Conservation (phyloP, 2,113 vertebrate species). For the Halichoeres trimaculatus region DNA sequence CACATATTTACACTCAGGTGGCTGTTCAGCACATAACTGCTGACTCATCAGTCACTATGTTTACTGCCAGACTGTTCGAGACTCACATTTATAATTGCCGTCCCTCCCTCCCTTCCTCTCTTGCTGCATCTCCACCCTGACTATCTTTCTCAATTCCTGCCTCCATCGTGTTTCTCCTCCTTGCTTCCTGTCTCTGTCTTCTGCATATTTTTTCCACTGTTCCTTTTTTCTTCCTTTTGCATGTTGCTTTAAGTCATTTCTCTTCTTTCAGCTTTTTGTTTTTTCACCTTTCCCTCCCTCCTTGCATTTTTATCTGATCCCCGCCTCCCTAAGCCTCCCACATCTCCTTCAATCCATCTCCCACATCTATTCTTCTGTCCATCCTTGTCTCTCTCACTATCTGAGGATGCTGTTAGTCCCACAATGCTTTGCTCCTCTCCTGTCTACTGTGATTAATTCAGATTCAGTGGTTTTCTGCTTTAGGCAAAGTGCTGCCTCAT, state of each 20-base stretch:
- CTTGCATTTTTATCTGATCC: neutral
- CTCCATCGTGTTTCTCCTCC: slow-evolving; percentile 6
- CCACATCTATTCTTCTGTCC: slow-evolving; percentile 22
- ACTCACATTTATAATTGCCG: slow-evolving; percentile 32
- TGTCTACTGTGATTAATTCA: slow-evolving; percentile 80
- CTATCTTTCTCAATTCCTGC: slow-evolving; percentile 19
- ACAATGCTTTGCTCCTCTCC: slow-evolving; percentile 73
- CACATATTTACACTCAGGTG: slow-evolving; percentile 28
- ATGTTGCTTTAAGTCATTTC: neutral
- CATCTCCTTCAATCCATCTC: neutral
- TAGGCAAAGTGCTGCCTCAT: slow-evolving; percentile 59
- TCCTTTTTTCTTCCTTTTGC: slow-evolving; percentile 2
- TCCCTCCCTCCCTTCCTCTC: slow-evolving; percentile 5
- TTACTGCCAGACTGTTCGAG: slow-evolving; percentile 44
- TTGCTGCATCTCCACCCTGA: neutral
- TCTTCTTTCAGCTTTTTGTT: neutral
- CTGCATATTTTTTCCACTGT: neutral
- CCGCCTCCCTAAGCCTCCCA: too few relatives aligned
- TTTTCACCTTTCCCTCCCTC: neutral
- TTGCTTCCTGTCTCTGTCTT: neutral
- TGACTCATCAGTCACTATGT: slow-evolving; percentile 56
- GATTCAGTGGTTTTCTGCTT: slow-evolving; percentile 71
- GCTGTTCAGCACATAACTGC: slow-evolving; percentile 20
- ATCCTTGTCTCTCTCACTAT: slow-evolving; percentile 24
- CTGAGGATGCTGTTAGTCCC: slow-evolving; percentile 55